A percentile compares a stretch with the other conserved stretches of the same genome.
Conservation (phyloP, 2,113 vertebrate genomes). For the Gambusia holbrooki region DNA sequence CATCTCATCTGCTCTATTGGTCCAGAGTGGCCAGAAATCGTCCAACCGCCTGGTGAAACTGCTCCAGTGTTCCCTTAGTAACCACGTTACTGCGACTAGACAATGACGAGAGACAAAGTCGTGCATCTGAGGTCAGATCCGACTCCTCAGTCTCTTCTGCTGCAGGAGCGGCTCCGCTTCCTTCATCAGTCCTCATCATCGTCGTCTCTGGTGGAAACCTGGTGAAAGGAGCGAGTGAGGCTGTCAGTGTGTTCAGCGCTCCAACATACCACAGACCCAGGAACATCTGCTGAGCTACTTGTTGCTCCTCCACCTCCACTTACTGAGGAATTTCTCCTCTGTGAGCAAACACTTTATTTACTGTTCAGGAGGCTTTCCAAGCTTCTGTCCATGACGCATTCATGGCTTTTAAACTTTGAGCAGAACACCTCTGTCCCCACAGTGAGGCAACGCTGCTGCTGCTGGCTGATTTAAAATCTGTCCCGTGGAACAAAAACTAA, state of each 20-base stretch:
- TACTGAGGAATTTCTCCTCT: slow-evolving; percentile 75
- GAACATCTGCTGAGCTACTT: slow-evolving; percentile 81
- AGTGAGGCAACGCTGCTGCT: slow-evolving; percentile 50
- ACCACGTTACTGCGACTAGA: slow-evolving; percentile 41
- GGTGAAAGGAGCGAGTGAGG: slow-evolving; percentile 63
- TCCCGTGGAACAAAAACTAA: slow-evolving; percentile 44
- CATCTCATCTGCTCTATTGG: slow-evolving; percentile 52
- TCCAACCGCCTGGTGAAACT: slow-evolving; percentile 64
- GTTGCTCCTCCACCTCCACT: slow-evolving; percentile 63
- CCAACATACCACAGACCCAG: slow-evolving; percentile 64
- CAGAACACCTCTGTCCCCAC: slow-evolving; percentile 55
- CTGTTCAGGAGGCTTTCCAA: slow-evolving; percentile 69
- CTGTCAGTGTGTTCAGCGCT: slow-evolving; percentile 60
- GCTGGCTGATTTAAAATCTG: slow-evolving; percentile 49
- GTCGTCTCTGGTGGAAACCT: slow-evolving; percentile 63
- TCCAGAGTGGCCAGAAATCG: slow-evolving; percentile 58
- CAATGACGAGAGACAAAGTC: slow-evolving; percentile 41
- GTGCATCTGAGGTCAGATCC: no score
- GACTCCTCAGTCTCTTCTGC: slow-evolving; percentile 35
- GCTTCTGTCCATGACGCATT: slow-evolving; percentile 61
- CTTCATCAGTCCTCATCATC: slow-evolving; percentile 63
- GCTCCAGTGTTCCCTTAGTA: slow-evolving; percentile 68
- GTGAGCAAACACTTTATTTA: slow-evolving; percentile 53
- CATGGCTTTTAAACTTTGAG: slow-evolving; percentile 66
- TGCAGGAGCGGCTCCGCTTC: slow-evolving; percentile 54